Evolutionary conservation across 2,113 vertebrate genomes (phyloP).

Genomic region (Sakesphorus luctuosus): DNA sequence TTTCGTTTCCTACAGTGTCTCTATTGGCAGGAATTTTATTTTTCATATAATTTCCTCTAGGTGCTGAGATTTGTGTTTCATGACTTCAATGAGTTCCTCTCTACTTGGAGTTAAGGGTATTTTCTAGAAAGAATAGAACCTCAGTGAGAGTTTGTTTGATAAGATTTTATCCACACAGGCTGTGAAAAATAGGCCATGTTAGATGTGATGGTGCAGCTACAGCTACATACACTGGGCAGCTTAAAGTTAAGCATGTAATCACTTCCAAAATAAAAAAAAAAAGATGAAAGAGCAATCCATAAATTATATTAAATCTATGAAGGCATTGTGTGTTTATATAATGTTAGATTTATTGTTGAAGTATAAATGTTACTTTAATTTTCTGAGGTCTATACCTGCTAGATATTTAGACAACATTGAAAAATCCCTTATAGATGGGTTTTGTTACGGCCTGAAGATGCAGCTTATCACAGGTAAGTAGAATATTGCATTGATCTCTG

Average conservation of each 20-base stretch:
- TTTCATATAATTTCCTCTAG: background rate
- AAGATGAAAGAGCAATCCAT: background rate
- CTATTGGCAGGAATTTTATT: background rate
- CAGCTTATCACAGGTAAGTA: slow-evolving; percentile 7
- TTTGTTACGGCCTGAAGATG: background rate
- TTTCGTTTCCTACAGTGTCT: background rate
- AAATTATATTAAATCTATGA: background rate
- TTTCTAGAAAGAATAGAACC: background rate
- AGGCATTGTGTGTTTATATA: background rate
- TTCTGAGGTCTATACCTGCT: background rate
- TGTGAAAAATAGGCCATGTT: background rate
- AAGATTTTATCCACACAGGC: background rate
- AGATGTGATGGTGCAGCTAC: background rate
- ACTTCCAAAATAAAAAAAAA: background rate
- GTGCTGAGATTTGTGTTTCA: background rate
- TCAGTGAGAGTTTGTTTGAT: background rate
- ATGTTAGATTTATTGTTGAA: background rate
- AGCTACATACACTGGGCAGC: background rate
- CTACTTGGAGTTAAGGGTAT: background rate
- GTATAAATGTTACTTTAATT: slow-evolving; percentile 1
- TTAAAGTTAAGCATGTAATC: background rate
- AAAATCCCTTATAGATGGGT: background rate
- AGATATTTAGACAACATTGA: background rate
- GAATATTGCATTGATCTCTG: slow-evolving; percentile 23
- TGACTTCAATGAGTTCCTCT: background rate